phyloP scores from a whole-genome alignment of 1,140 invertebrate genomes.

The Caenorhabditis elegans region WBcel235 BX284605.5:5544001-5544500 shows the following conservation, averaged over 20 bases:
- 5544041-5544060: neutral
- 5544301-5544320: conserved; percentile 15
- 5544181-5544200: neutral
- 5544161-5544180: neutral
- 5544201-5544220: neutral
- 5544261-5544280: conserved; percentile 6
- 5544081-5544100: no score
- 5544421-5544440: neutral
- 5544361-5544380: neutral
- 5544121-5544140: neutral
- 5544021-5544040: conserved; percentile 4
- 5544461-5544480: conserved; percentile 13
- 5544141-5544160: neutral
- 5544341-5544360: neutral
- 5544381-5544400: conserved; percentile 11
- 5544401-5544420: conserved; percentile 15
- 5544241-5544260: neutral
- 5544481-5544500: conserved; percentile 2
- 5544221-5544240: conserved; percentile 9
- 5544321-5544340: neutral
- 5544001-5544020: conserved; percentile 10
- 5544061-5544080: neutral
- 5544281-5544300: conserved; percentile 9
- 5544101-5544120: neutral
- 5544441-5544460: neutral